Conservation (phyloP, 2,888 invertebrate genomes). For the Xanthia icteritia region DNA sequence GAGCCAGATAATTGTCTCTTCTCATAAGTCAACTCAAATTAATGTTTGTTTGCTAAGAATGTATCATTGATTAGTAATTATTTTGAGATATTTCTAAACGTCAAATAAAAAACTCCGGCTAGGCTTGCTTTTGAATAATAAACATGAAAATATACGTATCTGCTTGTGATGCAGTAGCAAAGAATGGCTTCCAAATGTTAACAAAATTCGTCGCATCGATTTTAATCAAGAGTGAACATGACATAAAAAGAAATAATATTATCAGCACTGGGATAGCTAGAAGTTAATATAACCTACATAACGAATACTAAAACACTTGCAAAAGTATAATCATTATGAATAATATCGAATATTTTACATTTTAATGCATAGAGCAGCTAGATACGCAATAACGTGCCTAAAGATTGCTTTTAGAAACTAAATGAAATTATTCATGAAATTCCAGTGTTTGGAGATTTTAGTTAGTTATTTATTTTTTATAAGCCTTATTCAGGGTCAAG, state of each 20-base stretch:
- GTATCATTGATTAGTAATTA: not conserved
- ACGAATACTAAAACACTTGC: conserved; percentile 15
- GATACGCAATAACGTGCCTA: conserved; percentile 66
- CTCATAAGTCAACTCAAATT: not conserved
- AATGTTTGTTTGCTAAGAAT: not conserved
- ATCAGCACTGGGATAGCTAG: conserved; percentile 24
- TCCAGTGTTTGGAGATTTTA: conserved; percentile 48
- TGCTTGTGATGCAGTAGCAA: conserved; percentile 4
- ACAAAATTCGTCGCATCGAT: not conserved
- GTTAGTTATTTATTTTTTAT: conserved; percentile 65
- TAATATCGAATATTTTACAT: conserved; percentile 35
- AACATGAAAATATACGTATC: not conserved
- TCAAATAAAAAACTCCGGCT: not conserved
- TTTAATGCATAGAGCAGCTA: conserved; percentile 52
- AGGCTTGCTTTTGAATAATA: conserved; percentile 10
- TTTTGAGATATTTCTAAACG: not conserved
- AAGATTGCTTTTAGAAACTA: conserved; percentile 44
- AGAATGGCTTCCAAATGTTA: conserved; percentile 7
- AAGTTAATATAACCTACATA: conserved; percentile 9
- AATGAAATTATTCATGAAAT: conserved; percentile 67
- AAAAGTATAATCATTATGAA: not conserved
- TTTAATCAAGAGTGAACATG: conserved; percentile 12
- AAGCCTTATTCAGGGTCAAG: conserved; percentile 46
- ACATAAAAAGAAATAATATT: not conserved
- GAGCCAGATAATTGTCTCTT: no score